Base-by-base conservation (phyloP, 2,113 vertebrate genomes). In the Lagenorhynchus albirostris region DNA sequence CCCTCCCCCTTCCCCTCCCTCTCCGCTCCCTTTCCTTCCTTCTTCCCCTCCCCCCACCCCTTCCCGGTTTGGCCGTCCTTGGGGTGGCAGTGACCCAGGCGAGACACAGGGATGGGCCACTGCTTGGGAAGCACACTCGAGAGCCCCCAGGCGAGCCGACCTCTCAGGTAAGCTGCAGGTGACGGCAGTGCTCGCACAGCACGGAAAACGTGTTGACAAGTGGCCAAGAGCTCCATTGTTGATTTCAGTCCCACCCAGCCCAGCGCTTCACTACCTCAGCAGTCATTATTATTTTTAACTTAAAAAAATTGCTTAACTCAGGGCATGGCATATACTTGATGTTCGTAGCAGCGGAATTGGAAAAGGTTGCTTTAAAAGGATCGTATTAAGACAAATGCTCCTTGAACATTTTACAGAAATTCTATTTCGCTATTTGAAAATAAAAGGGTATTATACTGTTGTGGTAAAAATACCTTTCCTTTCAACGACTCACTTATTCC, bases 281-380 rank as follows among this genome's bases (percentile, higher is more conserved):
- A 81, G 80, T 87, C 86, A 50, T 89, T 86, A 41, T 63, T 80
- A 90, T 80, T 89, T 81, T 83, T 53, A 38, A 55, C 82, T 80
- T 44, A 68, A 70, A 88, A 76, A 96, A 53, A 62, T 63, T 71
- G 44, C 87, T 89, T 47, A 67, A 94, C n/a, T 26, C 81, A 77
- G 83, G 80, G 81, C 76, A 67, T 50, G 26, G 62, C 23, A 18
- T 81, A 47, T 38, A 88, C 47, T 93, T 76, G 80, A 70, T 36
- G 87, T 71, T 82, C 44, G 18, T 94, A 89, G 62, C 53, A 81
- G 31, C 15, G 41, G 93, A 68, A 93, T 58, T 94, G 76, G 60
- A 91, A 94, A 95, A 96, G 53, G 50, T 53, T 62, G 91, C 84
- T 86, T 97, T 96, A 65, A 95, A 94, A 95, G 65, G 60, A 71